These are phyloP conservation scores for Papilio xuthus DNA, from an alignment of 1,140 invertebrate genomes.

Conservation along the genomic window DNA sequence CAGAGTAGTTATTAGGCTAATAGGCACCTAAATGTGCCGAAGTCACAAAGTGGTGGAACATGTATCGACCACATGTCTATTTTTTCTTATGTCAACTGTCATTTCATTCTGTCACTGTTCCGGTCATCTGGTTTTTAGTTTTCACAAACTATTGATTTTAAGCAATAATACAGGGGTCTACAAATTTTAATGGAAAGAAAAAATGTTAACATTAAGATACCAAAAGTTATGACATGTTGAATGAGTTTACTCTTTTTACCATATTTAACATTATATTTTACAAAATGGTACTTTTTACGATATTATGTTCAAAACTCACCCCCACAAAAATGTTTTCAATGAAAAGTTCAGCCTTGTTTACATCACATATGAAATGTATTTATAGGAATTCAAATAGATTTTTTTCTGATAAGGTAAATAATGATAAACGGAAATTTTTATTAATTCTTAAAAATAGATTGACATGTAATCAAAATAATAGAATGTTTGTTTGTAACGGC, in stretches of 20 bases:
- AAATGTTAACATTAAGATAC: neutral
- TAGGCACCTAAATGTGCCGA: no score
- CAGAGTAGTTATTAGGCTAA: no score
- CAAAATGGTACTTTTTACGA: conserved; percentile 7
- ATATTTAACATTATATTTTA: no score
- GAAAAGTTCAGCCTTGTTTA: conserved; percentile 10
- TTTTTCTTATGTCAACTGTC: neutral
- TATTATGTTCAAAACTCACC: conserved; percentile 2
- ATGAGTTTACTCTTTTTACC: neutral
- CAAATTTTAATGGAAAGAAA: neutral
- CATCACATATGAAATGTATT: neutral
- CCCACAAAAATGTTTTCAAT: conserved; percentile 14
- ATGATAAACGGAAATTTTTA: neutral
- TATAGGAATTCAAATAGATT: conserved; percentile 10
- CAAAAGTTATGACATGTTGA: conserved; percentile 9
- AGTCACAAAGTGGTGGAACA: no score
- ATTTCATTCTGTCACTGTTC: no score
- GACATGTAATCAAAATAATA: neutral
- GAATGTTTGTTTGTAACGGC: conserved; percentile 6
- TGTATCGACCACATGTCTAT: neutral
- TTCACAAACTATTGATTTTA: neutral
- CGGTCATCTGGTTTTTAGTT: no score
- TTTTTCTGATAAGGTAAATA: conserved; percentile 21
- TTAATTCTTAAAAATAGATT: neutral
- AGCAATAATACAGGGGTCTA: neutral